Conservation (phyloP, 2,797 vertebrate species). For the Urophycis tenuis region DNA sequence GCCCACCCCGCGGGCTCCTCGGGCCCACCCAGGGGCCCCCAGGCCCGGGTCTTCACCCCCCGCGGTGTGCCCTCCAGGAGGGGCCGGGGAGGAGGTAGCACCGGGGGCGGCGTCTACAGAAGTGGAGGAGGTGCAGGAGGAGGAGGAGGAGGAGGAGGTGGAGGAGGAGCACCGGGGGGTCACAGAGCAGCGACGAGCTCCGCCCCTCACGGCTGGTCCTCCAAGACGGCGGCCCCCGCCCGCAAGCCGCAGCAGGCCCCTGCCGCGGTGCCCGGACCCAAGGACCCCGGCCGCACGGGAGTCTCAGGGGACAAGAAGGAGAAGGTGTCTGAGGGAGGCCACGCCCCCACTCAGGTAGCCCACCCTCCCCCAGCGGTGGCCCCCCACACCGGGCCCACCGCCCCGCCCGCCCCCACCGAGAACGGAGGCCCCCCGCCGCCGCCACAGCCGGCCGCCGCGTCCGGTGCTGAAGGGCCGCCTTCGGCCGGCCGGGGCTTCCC, state of each 20-base stretch:
- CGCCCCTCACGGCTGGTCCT: conserved; percentile 56
- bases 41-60: conserved; percentile 86
- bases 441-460: conserved; percentile 42
- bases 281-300: conserved; percentile 61
- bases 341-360: conserved; percentile 56
- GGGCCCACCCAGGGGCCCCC: conserved; percentile 60
- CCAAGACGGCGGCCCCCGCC: conserved; percentile 56
- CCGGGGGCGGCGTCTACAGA: conserved; percentile 66
- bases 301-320: conserved; percentile 68
- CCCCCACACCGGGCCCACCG: conserved; percentile 38
- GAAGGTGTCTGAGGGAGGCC: conserved; percentile 59
- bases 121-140: conserved; percentile 66
- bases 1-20: conserved; percentile 35
- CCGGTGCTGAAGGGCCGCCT: conserved; percentile 51
- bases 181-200: conserved; percentile 59
- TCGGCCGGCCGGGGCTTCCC: conserved; percentile 51
- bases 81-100: conserved; percentile 77
- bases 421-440: conserved; percentile 61
- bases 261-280: conserved; percentile 54
- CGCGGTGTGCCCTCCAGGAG: conserved; percentile 86
- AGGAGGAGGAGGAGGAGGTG: conserved; percentile 61
- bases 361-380: conserved; percentile 50
- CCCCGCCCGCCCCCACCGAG: conserved; percentile 54
- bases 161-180: conserved; percentile 59
- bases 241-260: conserved; percentile 63